A percentile compares a stretch with the other conserved stretches of the same genome.
Conservation (phyloP, 2,797 vertebrate genomes). For the Poecilia gillii region DNA sequence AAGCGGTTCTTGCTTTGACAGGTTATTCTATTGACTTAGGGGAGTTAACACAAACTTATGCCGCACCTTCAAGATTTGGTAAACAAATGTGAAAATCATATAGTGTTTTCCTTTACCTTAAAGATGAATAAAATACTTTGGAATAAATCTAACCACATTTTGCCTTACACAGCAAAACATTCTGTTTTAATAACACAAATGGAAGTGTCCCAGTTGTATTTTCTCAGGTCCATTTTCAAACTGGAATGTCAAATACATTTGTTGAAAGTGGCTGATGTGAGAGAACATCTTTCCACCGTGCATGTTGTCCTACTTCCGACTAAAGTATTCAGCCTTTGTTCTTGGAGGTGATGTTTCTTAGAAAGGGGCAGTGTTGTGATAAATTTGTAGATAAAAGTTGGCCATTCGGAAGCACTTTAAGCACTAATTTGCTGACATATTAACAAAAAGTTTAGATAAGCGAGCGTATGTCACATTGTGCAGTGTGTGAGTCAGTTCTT, state of each 20-base stretch:
- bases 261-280: background rate
- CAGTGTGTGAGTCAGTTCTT: slow-evolving; percentile 4
- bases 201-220: background rate
- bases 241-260: background rate
- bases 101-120: background rate
- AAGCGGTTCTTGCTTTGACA: background rate
- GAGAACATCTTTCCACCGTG: background rate
- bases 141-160: background rate
- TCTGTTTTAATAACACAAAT: background rate
- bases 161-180: background rate
- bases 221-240: background rate
- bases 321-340: background rate
- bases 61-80: background rate
- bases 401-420: background rate
- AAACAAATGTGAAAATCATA: background rate
- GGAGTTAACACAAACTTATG: background rate
- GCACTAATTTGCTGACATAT: background rate
- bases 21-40: background rate
- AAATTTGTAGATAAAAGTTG: background rate
- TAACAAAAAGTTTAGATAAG: background rate
- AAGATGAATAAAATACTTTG: background rate
- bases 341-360: background rate
- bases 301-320: background rate
- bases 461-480: background rate
- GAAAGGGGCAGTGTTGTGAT: background rate